Evolutionary conservation across 2,888 invertebrate species (phyloP).

Genomic region (Conops quadrifasciatus): DNA sequence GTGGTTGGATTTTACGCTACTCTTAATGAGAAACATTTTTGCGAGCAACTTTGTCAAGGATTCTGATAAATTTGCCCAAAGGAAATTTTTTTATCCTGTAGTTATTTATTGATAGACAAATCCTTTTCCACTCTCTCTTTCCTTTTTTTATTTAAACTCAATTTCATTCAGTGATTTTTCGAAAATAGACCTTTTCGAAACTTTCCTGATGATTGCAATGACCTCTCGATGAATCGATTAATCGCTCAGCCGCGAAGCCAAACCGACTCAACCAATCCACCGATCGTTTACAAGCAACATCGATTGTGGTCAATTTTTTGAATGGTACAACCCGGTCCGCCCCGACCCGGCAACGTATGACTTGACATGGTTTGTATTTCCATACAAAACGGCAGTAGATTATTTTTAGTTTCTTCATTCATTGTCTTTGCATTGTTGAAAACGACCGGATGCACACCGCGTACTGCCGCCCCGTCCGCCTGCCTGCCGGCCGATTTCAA

Average conservation of each 20-base stretch:
- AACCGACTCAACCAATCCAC: not conserved
- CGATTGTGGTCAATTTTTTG: not conserved
- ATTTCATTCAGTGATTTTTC: no score
- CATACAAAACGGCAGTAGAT: not conserved
- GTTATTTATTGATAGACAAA: no score
- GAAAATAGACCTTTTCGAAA: no score
- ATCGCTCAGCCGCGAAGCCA: not conserved
- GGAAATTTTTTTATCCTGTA: no score
- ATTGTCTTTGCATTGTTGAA: conserved; percentile 9
- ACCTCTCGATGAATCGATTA: no score
- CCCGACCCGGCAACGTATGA: no score
- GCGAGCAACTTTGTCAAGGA: no score
- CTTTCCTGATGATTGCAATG: no score
- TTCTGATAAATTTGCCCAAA: no score
- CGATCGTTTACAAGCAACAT: not conserved
- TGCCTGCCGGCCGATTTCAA: not conserved
- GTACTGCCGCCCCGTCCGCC: not conserved
- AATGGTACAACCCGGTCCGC: not conserved
- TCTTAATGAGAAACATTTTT: not conserved
- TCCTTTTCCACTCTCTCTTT: no score
- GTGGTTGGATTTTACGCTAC: not conserved
- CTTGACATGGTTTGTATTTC: conserved; percentile 5
- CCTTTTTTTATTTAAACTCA: no score
- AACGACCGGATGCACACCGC: conserved; percentile 29
- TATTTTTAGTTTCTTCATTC: not conserved